phyloP scores from a whole-genome alignment of 1,140 invertebrate genomes.

The Conus betulinus region DNA sequence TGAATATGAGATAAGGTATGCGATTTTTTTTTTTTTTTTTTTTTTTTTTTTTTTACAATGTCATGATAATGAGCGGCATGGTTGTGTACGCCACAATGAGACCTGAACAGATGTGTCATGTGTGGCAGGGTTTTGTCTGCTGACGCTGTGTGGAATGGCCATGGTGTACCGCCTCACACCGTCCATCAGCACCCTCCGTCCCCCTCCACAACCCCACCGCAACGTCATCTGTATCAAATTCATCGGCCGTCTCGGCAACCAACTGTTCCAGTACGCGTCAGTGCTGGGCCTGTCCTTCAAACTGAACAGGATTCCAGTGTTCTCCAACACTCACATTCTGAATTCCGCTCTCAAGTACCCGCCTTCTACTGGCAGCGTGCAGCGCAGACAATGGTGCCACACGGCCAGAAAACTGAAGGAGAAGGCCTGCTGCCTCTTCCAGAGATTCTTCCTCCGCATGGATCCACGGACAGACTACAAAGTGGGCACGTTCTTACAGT shows the following conservation, averaged over 20 bases:
- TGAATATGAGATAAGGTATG: too few relatives aligned
- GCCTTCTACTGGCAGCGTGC: neutral
- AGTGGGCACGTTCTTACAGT: neutral
- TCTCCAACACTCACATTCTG: neutral
- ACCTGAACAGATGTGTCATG: too few relatives aligned
- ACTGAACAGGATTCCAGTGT: neutral
- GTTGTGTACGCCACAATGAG: too few relatives aligned
- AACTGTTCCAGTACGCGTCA: conserved; percentile 63
- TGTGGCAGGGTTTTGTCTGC: too few relatives aligned
- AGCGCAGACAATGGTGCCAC: neutral
- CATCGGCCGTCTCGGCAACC: conserved; percentile 55
- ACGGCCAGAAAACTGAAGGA: neutral
- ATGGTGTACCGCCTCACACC: too few relatives aligned
- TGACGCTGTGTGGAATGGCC: too few relatives aligned
- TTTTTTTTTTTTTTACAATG: too few relatives aligned
- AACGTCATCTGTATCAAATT: conserved; percentile 45
- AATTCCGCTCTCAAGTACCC: too few relatives aligned
- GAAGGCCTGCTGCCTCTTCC: neutral
- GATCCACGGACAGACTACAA: neutral
- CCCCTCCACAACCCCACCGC: too few relatives aligned
- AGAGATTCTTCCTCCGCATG: neutral
- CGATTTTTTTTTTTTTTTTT: too few relatives aligned
- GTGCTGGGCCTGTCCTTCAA: conserved; percentile 43
- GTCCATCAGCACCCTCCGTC: too few relatives aligned
- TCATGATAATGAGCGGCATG: too few relatives aligned